Evolutionary conservation across 2,797 vertebrate species (phyloP).

Genomic region (Myiothlypis chrysogaster): DNA sequence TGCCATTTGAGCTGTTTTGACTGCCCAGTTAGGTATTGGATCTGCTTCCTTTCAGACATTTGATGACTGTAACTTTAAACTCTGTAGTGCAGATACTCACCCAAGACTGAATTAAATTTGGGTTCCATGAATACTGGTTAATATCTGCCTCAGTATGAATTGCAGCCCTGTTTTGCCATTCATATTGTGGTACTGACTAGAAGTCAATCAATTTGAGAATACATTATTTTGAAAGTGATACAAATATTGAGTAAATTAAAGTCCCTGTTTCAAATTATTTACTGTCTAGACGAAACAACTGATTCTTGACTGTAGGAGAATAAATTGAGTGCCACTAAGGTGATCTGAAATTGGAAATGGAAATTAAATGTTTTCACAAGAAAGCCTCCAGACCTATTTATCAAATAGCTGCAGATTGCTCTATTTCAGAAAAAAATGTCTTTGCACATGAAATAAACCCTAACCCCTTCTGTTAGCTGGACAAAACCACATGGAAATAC

Average conservation of each 20-base stretch:
- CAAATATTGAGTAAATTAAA: background rate
- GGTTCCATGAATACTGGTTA: background rate
- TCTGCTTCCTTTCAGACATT: constrained; percentile 1
- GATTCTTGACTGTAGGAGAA: background rate
- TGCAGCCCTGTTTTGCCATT: background rate
- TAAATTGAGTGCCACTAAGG: background rate
- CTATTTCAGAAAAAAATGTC: background rate
- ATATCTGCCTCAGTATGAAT: background rate
- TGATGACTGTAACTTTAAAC: constrained; percentile 23
- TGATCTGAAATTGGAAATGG: constrained; percentile 3
- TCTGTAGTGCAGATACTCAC: background rate
- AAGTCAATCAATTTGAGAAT: background rate
- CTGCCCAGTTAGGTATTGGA: background rate
- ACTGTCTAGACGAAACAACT: background rate
- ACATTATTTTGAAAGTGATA: background rate
- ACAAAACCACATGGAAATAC: background rate
- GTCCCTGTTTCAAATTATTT: background rate
- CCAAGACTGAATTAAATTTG: background rate
- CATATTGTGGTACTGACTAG: background rate
- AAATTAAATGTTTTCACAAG: background rate
- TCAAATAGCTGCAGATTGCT: background rate
- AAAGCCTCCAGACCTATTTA: background rate
- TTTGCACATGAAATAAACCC: background rate
- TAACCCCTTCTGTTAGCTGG: background rate
- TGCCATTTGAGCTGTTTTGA: constrained; percentile 37